These are phyloP conservation scores for Armadillidium nasatum DNA, from an alignment of 1,140 invertebrate species.

Conservation along the genomic window DNA sequence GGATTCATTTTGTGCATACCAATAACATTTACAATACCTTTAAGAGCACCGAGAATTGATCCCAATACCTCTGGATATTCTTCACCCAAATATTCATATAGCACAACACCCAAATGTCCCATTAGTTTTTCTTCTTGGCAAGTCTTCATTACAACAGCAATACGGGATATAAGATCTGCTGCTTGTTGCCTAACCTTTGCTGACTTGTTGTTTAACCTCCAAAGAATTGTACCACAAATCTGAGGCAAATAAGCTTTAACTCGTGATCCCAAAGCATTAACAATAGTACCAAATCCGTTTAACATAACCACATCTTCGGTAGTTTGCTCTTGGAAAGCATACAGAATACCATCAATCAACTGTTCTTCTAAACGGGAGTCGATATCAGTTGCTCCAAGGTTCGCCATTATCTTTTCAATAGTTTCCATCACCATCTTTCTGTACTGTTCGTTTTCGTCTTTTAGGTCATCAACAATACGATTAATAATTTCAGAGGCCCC, in stretches of 20 bases:
- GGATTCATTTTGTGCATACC: slow-evolving; percentile 99
- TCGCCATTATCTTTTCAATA: slow-evolving; percentile 98
- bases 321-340: slow-evolving; percentile 99
- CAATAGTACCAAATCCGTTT: slow-evolving; percentile 98
- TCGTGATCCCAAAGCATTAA: slow-evolving; percentile 92
- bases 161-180: slow-evolving; percentile 95
- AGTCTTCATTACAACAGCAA: slow-evolving; percentile 98
- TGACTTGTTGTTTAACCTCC: slow-evolving; percentile 98
- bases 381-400: slow-evolving; percentile 94
- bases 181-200: slow-evolving; percentile 99
- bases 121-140: slow-evolving; percentile 99
- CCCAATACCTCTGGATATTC: slow-evolving; percentile 99
- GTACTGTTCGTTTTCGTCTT: slow-evolving; percentile 99
- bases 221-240: slow-evolving; percentile 99
- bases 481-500: slow-evolving; percentile 96
- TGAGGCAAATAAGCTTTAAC: slow-evolving; percentile 98
- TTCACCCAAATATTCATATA: slow-evolving; percentile 99
- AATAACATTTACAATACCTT: slow-evolving; percentile 99
- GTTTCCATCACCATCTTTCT: slow-evolving; percentile 99
- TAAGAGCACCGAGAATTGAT: slow-evolving; percentile 94
- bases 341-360: slow-evolving; percentile 97
- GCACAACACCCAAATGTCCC: slow-evolving; percentile 98
- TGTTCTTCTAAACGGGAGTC: slow-evolving; percentile 97
- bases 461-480: slow-evolving; percentile 96
- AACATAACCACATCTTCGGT: slow-evolving; percentile 99